Conservation (phyloP, 2,797 vertebrate species). For the Pseudopleuronectes americanus region DNA sequence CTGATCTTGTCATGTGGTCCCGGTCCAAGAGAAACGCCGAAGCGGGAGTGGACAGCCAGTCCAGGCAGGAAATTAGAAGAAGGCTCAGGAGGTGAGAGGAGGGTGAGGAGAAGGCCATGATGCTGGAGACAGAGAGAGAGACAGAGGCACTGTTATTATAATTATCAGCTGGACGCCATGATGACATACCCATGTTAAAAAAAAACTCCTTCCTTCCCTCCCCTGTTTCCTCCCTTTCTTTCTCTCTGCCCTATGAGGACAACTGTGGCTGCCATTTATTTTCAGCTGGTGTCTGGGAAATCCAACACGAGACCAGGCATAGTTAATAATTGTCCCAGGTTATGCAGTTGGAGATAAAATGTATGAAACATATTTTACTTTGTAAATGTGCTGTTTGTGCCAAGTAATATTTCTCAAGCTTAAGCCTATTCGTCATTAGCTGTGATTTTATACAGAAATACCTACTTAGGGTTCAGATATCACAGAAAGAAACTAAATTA, state of each 20-base stretch:
- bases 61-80: constrained; percentile 63
- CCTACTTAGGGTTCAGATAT: not conserved
- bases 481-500: not conserved
- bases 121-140: constrained; percentile 53
- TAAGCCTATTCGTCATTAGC: not conserved
- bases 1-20: constrained; percentile 58
- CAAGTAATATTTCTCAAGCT: not conserved
- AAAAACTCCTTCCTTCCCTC: constrained; percentile 20
- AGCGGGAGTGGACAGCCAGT: constrained; percentile 62
- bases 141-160: constrained; percentile 47
- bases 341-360: constrained; percentile 31
- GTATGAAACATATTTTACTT: constrained; percentile 7
- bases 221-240: constrained; percentile 26
- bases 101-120: constrained; percentile 61
- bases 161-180: constrained; percentile 59
- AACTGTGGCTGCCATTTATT: constrained; percentile 60
- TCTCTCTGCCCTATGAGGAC: constrained; percentile 20
- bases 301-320: constrained; percentile 47
- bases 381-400: not conserved
- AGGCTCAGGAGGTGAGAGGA: constrained; percentile 57
- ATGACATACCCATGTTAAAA: constrained; percentile 61
- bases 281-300: constrained; percentile 65
- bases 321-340: constrained; percentile 52
- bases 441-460: not conserved
- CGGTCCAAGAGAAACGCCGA: constrained; percentile 53